A percentile compares a stretch with the other conserved stretches of the same genome.
These are phyloP conservation scores for Haliclona indistincta DNA, from an alignment of 37 sponge, comb jelly and placozoan genomes.

Conservation along the genomic window DNA sequence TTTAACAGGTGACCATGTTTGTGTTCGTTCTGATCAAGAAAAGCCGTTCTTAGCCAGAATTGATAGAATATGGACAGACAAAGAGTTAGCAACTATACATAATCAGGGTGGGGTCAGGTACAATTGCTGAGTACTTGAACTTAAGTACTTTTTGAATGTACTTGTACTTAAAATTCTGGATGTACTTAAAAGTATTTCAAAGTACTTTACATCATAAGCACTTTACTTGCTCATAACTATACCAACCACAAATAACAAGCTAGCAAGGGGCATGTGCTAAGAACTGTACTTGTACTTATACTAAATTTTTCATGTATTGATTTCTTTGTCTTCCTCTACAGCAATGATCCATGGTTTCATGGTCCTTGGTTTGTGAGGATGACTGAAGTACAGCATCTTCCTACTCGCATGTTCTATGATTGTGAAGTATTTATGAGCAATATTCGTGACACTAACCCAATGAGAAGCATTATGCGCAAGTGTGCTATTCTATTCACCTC, in stretches of 20 bases:
- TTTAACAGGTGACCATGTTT: slow-evolving; percentile 88
- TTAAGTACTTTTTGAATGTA: no score
- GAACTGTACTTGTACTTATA: no score
- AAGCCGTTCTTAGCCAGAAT: slow-evolving; percentile 88
- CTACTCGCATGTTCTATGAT: slow-evolving; percentile 80
- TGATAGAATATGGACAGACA: slow-evolving; percentile 92
- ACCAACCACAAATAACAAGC: neutral
- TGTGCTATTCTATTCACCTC: slow-evolving; percentile 67
- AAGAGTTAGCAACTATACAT: slow-evolving; percentile 45
- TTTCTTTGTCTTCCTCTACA: slow-evolving; percentile 9
- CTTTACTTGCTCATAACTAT: neutral
- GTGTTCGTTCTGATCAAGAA: slow-evolving; percentile 83
- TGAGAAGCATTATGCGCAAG: slow-evolving; percentile 78
- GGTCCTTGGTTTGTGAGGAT: slow-evolving; percentile 96
- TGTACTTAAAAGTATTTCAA: no score
- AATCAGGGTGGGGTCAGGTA: neutral
- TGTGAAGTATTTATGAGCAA: slow-evolving; percentile 87
- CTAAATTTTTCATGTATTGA: neutral
- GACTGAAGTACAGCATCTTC: slow-evolving; percentile 66
- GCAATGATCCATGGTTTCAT: slow-evolving; percentile 84
- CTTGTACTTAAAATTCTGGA: no score
- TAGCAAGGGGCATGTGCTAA: no score
- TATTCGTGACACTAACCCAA: slow-evolving; percentile 92
- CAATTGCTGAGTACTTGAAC: neutral
- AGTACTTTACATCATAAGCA: no score